Evolutionary conservation across 2,888 invertebrate genomes (phyloP).

Genomic region (Tetranychus piercei): DNA sequence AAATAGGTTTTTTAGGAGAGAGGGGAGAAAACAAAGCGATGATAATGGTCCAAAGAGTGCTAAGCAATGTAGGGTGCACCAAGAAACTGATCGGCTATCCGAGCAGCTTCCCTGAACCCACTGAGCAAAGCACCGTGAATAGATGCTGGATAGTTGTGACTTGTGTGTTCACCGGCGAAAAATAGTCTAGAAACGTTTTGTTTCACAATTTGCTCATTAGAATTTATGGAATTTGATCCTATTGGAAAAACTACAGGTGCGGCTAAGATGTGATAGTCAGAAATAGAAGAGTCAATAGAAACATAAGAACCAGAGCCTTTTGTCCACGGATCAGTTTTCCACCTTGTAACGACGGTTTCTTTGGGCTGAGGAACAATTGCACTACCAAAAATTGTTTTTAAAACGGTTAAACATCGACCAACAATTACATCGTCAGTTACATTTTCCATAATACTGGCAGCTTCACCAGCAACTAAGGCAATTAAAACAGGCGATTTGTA

Average conservation of each 20-base stretch:
- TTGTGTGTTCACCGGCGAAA: slow-evolving; percentile 85
- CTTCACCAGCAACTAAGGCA: slow-evolving; percentile 86
- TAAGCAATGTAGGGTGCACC: slow-evolving; percentile 6
- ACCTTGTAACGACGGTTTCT: slow-evolving; percentile 87
- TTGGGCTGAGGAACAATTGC: slow-evolving; percentile 65
- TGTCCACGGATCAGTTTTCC: slow-evolving; percentile 95
- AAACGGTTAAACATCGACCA: slow-evolving; percentile 79
- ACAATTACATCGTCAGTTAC: slow-evolving; percentile 94
- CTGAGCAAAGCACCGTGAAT: slow-evolving; percentile 94
- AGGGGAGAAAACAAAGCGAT: too few species aligned
- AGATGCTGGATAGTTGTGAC: slow-evolving; percentile 91
- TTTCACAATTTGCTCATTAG: neutral
- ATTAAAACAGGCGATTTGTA: slow-evolving; percentile 81
- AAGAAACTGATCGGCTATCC: slow-evolving; percentile 67
- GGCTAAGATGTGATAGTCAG: slow-evolving; percentile 86
- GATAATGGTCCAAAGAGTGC: neutral
- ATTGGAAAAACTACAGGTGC: slow-evolving; percentile 55
- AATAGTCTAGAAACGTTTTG: slow-evolving; percentile 31
- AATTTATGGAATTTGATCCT: neutral
- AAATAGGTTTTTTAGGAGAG: too few species aligned
- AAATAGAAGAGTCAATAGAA: slow-evolving; percentile 59
- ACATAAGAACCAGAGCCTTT: slow-evolving; percentile 94
- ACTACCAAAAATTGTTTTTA: slow-evolving; percentile 85
- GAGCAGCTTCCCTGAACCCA: slow-evolving; percentile 82
- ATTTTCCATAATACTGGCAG: slow-evolving; percentile 83